Evolutionary conservation across 2,113 vertebrate genomes (phyloP).

Genomic region (Ailuropoda melanoleuca): DNA sequence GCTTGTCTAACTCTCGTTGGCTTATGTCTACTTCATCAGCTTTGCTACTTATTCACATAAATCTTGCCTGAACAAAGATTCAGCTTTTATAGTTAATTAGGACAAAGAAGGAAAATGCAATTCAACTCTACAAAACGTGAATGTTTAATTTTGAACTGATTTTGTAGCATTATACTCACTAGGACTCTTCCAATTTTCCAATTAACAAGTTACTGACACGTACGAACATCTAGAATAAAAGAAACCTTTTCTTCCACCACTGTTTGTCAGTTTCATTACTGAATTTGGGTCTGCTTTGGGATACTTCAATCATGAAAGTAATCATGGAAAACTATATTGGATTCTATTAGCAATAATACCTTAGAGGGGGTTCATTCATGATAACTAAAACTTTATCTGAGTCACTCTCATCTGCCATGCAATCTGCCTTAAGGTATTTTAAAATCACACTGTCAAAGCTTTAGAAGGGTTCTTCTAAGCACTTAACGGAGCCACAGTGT

Average conservation of each 20-base stretch:
- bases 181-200: slow-evolving; percentile 47
- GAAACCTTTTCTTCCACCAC: slow-evolving; percentile 33
- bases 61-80: slow-evolving; percentile 62
- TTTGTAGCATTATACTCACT: slow-evolving; percentile 40
- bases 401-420: neutral
- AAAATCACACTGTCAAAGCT: slow-evolving; percentile 49
- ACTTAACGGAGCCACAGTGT: neutral
- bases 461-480: neutral
- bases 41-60: slow-evolving; percentile 54
- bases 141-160: slow-evolving; percentile 57
- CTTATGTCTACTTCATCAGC: slow-evolving; percentile 57
- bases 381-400: slow-evolving; percentile 47
- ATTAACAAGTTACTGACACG: slow-evolving; percentile 51
- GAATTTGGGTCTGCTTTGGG: slow-evolving; percentile 58
- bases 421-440: slow-evolving; percentile 49
- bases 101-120: slow-evolving; percentile 43
- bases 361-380: slow-evolving; percentile 32
- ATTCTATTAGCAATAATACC: slow-evolving; percentile 57
- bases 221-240: slow-evolving; percentile 56
- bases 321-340: slow-evolving; percentile 51
- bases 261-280: slow-evolving; percentile 49
- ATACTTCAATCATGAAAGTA: slow-evolving; percentile 64
- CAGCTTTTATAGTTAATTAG: slow-evolving; percentile 65
- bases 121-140: slow-evolving; percentile 46
- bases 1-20: slow-evolving; percentile 58